phyloP scores from a whole-genome alignment of 2,113 vertebrate species.

The Cyanoliseus patagonus region DNA sequence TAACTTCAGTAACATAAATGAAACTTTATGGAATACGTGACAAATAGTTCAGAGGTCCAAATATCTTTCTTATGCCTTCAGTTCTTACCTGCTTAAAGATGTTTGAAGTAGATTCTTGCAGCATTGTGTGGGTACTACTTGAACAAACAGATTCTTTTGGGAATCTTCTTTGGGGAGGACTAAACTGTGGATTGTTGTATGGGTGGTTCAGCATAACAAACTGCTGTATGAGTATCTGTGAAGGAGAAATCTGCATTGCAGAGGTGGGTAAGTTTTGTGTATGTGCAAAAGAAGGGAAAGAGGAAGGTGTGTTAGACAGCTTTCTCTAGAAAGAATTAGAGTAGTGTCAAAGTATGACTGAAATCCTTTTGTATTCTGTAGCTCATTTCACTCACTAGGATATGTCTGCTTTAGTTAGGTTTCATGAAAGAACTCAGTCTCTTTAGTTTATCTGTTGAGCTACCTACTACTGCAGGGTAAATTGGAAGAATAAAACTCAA shows the following conservation, averaged over 20 bases:
- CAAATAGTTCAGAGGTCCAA: not conserved
- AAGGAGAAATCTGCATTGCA: not conserved
- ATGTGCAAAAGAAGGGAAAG: not conserved
- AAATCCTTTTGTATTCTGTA: not conserved
- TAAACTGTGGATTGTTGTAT: not conserved
- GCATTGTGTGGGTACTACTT: not conserved
- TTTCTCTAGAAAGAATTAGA: not conserved
- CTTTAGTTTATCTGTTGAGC: not conserved
- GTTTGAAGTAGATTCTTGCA: not conserved
- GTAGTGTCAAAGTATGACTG: not conserved
- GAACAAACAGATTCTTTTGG: not conserved
- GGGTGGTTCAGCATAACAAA: not conserved
- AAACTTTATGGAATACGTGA: not conserved
- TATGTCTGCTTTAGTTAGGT: not conserved
- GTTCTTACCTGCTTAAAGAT: not conserved
- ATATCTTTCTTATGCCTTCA: not conserved
- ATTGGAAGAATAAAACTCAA: not conserved
- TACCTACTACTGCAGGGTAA: not conserved
- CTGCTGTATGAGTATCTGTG: not conserved
- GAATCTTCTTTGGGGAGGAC: not conserved
- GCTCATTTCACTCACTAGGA: not conserved
- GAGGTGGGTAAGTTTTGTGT: not conserved
- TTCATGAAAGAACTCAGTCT: not conserved
- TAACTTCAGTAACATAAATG: not conserved
- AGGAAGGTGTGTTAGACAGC: not conserved